These are phyloP conservation scores for Poeciliopsis turneri DNA, from an alignment of 2,797 vertebrate genomes.

Conservation along the genomic window DNA sequence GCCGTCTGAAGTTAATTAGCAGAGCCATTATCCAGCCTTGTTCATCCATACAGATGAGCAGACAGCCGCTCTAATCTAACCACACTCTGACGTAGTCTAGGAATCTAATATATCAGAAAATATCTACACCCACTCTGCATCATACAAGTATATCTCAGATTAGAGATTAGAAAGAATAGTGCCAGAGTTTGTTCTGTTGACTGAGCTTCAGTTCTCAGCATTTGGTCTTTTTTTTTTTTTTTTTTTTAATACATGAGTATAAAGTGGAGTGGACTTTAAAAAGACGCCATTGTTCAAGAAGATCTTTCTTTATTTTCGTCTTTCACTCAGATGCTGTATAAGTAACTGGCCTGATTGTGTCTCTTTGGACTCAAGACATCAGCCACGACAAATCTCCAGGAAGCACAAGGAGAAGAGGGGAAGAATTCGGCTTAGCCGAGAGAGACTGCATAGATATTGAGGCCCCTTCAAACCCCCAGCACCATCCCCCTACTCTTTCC, in stretches of 20 bases:
- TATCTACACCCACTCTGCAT: constrained; percentile 28
- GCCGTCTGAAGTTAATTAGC: constrained; percentile 74
- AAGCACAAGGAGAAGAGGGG: constrained; percentile 55
- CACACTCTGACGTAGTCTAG: constrained; percentile 36
- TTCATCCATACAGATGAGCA: constrained; percentile 60
- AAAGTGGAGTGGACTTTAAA: constrained; percentile 16
- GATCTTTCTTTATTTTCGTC: constrained; percentile 4
- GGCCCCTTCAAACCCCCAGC: constrained; percentile 50
- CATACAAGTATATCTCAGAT: constrained; percentile 33
- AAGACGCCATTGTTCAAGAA: constrained; percentile 34
- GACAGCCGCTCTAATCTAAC: constrained; percentile 64
- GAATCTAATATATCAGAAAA: constrained; percentile 38
- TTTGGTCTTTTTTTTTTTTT: constrained; percentile 24
- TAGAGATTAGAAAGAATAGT: constrained; percentile 27
- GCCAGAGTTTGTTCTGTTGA: constrained; percentile 25
- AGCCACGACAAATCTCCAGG: constrained; percentile 68
- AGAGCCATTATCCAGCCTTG: constrained; percentile 61
- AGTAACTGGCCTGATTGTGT: constrained; percentile 55
- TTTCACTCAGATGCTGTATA: constrained; percentile 24
- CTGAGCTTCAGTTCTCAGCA: constrained; percentile 35
- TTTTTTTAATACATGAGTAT: constrained; percentile 14
- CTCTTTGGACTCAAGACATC: constrained; percentile 63
- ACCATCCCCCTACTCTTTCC: constrained; percentile 25
- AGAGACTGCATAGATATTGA: constrained; percentile 56
- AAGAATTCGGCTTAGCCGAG: constrained; percentile 67